phyloP scores from a whole-genome alignment of 2,888 invertebrate genomes.

The Machimus rusticus region DNA sequence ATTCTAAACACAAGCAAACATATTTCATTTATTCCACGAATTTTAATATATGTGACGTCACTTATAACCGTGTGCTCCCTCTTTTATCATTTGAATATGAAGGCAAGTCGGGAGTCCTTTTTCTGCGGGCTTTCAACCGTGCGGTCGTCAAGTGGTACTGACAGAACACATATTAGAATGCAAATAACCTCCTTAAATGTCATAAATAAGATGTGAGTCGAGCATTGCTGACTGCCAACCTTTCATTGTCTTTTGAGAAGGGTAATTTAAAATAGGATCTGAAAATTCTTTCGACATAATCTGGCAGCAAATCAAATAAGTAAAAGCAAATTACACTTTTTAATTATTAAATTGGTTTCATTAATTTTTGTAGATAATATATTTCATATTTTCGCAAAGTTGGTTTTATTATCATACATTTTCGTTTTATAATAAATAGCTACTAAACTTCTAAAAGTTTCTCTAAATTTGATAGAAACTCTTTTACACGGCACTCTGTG shows the following conservation, averaged over 20 bases:
- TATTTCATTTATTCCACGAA: background rate
- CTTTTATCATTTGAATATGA: background rate
- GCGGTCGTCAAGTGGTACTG: background rate
- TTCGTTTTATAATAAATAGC: too few relatives aligned
- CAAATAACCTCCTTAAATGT: background rate
- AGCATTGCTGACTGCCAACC: background rate
- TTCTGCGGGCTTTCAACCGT: background rate
- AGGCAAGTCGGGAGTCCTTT: background rate
- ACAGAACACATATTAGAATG: background rate
- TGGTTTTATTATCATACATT: too few relatives aligned
- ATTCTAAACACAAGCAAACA: background rate
- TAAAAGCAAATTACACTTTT: background rate
- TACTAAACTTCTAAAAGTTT: too few relatives aligned
- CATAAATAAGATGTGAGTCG: background rate
- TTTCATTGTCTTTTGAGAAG: background rate
- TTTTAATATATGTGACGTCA: background rate
- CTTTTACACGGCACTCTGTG: too few relatives aligned
- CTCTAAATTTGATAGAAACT: too few relatives aligned
- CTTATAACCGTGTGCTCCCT: background rate
- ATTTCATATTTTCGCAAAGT: too few relatives aligned
- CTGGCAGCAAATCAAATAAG: background rate
- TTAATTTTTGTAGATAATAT: too few relatives aligned
- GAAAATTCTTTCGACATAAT: background rate
- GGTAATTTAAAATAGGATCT: background rate
- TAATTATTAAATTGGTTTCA: background rate